Conservation (phyloP, 2,888 invertebrate genomes). For the Scelioninae gen. 2 region DNA sequence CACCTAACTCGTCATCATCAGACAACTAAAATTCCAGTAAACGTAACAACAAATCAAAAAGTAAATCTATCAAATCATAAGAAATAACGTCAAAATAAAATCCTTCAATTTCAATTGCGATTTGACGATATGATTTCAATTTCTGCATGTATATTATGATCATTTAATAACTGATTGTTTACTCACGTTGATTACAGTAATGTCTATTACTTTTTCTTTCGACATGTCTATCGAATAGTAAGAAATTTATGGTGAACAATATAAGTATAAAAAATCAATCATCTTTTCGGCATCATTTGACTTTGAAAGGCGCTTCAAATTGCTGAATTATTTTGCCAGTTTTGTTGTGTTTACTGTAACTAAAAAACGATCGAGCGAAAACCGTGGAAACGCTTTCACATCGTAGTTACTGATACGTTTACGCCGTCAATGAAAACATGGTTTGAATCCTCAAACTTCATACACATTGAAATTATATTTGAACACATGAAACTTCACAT, state of each 20-base stretch:
- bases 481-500: too few species aligned
- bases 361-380: too few species aligned
- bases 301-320: constrained; percentile 7
- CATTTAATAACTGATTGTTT: constrained; percentile 12
- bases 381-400: too few species aligned
- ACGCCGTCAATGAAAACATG: too few species aligned
- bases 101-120: background rate
- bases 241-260: background rate
- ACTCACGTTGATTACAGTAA: constrained; percentile 29
- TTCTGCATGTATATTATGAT: too few species aligned
- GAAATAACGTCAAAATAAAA: too few species aligned
- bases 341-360: constrained; percentile 1
- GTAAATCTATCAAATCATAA: background rate
- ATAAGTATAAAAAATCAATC: constrained; percentile 30
- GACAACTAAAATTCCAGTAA: constrained; percentile 24
- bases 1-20: constrained; percentile 6
- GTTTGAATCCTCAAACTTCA: too few species aligned
- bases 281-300: constrained; percentile 27
- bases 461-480: too few species aligned
- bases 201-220: background rate
- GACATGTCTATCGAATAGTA: background rate
- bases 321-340: constrained; percentile 2
- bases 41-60: background rate
- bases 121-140: background rate
- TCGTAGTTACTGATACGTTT: too few species aligned